Evolutionary conservation across 2,113 vertebrate species (phyloP).

Genomic region (Daboia siamensis): DNA sequence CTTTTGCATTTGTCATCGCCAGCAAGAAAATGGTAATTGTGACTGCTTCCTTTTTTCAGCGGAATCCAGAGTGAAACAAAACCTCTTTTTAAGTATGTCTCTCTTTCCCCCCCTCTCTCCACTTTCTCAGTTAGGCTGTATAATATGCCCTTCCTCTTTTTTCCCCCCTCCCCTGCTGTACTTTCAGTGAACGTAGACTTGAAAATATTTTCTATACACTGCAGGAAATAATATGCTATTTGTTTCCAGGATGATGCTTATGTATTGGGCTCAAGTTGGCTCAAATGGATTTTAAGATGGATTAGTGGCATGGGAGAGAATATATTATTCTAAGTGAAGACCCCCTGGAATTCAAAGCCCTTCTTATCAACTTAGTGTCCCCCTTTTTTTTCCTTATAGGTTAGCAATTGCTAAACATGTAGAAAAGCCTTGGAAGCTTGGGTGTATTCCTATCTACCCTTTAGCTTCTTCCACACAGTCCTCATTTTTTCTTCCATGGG

Average conservation of each 20-base stretch:
- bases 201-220: background rate
- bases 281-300: background rate
- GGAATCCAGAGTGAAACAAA: background rate
- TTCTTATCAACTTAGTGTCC: background rate
- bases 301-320: too few relatives aligned
- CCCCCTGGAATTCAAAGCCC: background rate
- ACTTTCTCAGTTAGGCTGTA: background rate
- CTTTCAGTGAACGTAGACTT: conserved; percentile 2
- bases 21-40: conserved; percentile 13
- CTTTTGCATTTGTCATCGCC: conserved; percentile 45
- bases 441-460: background rate
- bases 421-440: background rate
- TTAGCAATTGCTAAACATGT: background rate
- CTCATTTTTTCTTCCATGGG: background rate
- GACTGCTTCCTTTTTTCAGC: conserved; percentile 2
- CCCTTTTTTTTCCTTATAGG: too few relatives aligned
- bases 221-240: conserved; percentile 28
- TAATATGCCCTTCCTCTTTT: background rate
- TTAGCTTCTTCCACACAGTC: background rate
- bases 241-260: background rate
- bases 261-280: conserved; percentile 2
- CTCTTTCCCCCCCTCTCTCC: background rate
- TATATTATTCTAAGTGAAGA: background rate
- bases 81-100: accelerated
- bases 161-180: conserved; percentile 3